Evolutionary conservation across 1,140 invertebrate species (phyloP), one percentile per base, ranked within the genome.

Genomic region (Drosophila navojoa): DNA sequence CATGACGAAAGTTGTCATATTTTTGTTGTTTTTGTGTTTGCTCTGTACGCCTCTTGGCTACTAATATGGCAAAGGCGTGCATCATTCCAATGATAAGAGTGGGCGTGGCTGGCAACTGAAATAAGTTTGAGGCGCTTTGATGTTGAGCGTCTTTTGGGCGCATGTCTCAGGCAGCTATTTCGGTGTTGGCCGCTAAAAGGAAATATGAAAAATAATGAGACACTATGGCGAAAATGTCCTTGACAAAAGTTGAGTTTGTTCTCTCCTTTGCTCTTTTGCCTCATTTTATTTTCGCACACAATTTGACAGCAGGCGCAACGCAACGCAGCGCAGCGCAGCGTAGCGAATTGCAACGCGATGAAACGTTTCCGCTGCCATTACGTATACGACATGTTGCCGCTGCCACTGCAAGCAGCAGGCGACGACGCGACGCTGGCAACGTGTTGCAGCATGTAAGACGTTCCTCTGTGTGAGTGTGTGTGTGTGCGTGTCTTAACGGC

Each of bases 321-420:
- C 5, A 29, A 29, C 27, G 27, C 27, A 29, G 5, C 27, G 27
- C 27, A 27, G 5, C 27, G 27, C 62, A 69, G 61, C 67, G 60
- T 52, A 66, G 62, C 32, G 50, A 52, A 50, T 49, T 44, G 71
- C 71, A 40, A 75, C 32, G 40, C 49, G 35, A 35, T 63, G 68
- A 64, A 64, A 64, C 60, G 67, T 64, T 61, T 70, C 59, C 67
- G 60, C 60, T 60, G 49, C 60, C 68, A 75, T 84, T 84, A 84
- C 77, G 81, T 79, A 84, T 84, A 80, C 81, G 69, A 64, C 81
- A 85, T 45, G 80, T 84, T 49, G 71, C 35, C 38, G 60, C 44
- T 57, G 49, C 64, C 63, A 71, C 19, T 22, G 42, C 49, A 69
- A 61, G 44, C 57, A 73, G 64, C 42, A 68, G 45, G 77, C 47